phyloP scores from a whole-genome alignment of 2,113 vertebrate genomes.

The Isichthys henryi region DNA sequence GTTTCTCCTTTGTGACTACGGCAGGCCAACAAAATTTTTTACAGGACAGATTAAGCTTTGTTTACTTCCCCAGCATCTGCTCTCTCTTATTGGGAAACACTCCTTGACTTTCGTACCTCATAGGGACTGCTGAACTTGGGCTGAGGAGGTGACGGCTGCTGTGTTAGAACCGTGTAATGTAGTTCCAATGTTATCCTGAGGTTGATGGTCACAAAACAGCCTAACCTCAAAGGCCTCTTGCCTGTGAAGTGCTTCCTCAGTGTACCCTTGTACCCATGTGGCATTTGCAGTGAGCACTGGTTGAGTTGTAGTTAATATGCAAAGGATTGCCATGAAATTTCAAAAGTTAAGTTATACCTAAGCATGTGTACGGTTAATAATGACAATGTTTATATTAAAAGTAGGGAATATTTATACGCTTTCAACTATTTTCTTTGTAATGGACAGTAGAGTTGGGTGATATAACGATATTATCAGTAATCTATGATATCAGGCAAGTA shows the following conservation, averaged over 20 bases:
- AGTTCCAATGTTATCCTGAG: neutral
- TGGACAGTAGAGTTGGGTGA: neutral
- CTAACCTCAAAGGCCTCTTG: neutral
- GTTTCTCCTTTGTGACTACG: slow-evolving; percentile 22
- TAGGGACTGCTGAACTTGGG: slow-evolving; percentile 16
- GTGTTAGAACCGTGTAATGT: neutral
- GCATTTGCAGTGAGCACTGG: neutral
- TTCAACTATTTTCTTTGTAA: neutral
- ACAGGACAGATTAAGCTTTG: slow-evolving; percentile 35
- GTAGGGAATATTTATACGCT: neutral
- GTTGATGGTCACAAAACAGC: neutral
- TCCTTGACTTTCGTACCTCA: slow-evolving; percentile 27
- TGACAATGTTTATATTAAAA: neutral
- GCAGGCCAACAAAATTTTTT: slow-evolving; percentile 29
- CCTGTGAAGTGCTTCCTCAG: neutral
- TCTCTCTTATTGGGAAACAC: slow-evolving; percentile 34
- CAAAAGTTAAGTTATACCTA: neutral
- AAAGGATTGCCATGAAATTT: neutral
- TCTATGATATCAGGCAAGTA: neutral
- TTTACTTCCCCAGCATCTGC: slow-evolving; percentile 35
- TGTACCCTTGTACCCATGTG: neutral
- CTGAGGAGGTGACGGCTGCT: neutral
- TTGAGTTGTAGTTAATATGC: too few relatives aligned
- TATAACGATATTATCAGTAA: neutral
- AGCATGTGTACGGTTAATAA: neutral